Evolutionary conservation across 2,113 vertebrate genomes (phyloP).

Genomic region (Sylvicapra grimmia): DNA sequence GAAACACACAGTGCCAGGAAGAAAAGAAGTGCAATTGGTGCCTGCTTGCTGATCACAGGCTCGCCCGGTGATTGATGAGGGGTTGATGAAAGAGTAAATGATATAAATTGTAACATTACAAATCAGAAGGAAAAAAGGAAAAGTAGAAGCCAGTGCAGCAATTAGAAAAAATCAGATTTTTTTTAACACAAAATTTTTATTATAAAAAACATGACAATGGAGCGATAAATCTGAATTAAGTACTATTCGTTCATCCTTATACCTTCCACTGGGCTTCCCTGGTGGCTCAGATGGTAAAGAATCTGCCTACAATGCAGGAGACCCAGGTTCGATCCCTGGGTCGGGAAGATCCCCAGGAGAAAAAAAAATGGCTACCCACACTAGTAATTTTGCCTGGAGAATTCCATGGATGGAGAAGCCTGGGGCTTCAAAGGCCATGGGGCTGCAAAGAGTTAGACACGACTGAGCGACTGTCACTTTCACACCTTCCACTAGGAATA

Average conservation of each 20-base stretch:
- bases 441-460: no score
- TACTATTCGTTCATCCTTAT: background rate
- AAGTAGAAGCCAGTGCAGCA: background rate
- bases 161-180: background rate
- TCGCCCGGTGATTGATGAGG: background rate
- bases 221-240: fast-evolving
- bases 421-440: fast-evolving
- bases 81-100: background rate
- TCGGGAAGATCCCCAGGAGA: background rate
- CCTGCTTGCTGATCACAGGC: background rate
- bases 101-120: background rate
- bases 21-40: background rate
- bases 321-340: background rate
- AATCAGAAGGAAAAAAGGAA: background rate
- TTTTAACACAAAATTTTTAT: background rate
- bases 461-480: background rate
- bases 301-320: background rate
- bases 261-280: background rate
- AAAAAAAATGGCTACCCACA: background rate
- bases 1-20: background rate
- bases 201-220: background rate
- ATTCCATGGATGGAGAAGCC: background rate
- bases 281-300: background rate
- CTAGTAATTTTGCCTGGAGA: background rate
- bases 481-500: background rate